Evolutionary conservation across 1,140 invertebrate species (phyloP), one percentile per base, ranked within the genome.

Genomic region (Drosophila lacertosa): DNA sequence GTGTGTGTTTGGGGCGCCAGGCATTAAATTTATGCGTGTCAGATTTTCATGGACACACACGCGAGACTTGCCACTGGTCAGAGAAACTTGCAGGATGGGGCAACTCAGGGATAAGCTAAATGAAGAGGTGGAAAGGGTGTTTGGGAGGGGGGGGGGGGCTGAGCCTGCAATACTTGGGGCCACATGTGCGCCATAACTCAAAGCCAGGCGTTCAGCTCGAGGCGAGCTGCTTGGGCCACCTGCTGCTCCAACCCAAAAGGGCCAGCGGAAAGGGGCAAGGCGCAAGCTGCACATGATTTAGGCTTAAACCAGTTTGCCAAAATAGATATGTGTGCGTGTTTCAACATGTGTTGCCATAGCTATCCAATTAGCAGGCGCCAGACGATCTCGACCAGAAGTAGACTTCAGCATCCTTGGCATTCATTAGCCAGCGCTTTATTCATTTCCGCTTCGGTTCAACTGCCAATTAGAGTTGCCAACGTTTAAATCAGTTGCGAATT

Each of bases 21-120:
- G 6, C 67, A 45, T 58, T 65, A 24, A 54, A 86, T 81, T 84
- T 84, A 84, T 84, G 80, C 81, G 80, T 86, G 81, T 74, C 81
- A 80, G 80, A 84, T 84, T 84, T 86, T 84, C 80, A 84, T 81
- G 81, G 72, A 84, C 80, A 86, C 78, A 66, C 67, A 77, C 53
- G 33, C 66, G 13, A 35, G 39, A 11, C 32, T 48, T 39, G 51
- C 22, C 65, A 53, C 45, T n/a, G 35, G 51, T 7, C 24, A 54
- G 60, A 39, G 26, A 7, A 35, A 18, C n/a, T 9, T 32, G 24
- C 29, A 45, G 40, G 11, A 22, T 22, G 13, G 2, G 15, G 24
- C 22, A 1, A 10, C 9, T 24, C 5, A 32, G n/a, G 16, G 37
- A 58, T 44, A 35, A 13, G 26, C 15, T 22, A 11, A 29, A 24